These are phyloP conservation scores for Glaucomys volans DNA, from an alignment of 2,113 vertebrate genomes.

Conservation along the genomic window DNA sequence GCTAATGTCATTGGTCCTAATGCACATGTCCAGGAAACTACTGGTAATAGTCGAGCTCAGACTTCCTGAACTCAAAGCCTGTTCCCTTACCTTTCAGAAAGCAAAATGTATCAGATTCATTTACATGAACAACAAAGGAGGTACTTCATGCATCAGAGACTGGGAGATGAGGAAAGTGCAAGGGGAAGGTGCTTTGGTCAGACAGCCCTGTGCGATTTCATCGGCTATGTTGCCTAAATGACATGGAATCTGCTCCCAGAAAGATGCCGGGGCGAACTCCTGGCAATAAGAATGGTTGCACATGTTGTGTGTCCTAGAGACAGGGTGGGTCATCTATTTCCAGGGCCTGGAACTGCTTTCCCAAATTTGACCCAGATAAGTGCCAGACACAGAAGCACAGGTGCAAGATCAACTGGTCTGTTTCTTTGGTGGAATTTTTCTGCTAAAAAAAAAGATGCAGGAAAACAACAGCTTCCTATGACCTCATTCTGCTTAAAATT, in stretches of 20 bases:
- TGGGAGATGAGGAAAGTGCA: no score
- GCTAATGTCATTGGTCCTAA: not conserved
- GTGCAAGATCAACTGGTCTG: constrained; percentile 62
- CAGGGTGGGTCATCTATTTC: constrained; percentile 45
- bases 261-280: not conserved
- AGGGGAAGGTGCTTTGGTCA: not conserved
- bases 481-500: constrained; percentile 82
- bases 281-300: not conserved
- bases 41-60: not conserved
- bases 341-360: not conserved
- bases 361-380: constrained; percentile 42
- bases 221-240: not conserved
- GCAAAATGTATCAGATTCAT: not conserved
- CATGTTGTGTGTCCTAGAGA: not conserved
- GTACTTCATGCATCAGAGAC: not conserved
- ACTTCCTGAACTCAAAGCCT: not conserved
- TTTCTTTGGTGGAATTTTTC: constrained; percentile 72
- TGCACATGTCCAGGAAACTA: not conserved
- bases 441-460: constrained; percentile 45
- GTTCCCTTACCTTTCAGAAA: not conserved
- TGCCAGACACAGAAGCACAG: constrained; percentile 60
- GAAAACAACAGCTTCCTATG: constrained; percentile 79
- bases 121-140: not conserved
- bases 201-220: not conserved
- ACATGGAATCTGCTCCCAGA: not conserved